These are phyloP conservation scores for Listronotus bonariensis DNA, from an alignment of 1,140 invertebrate species.

Conservation along the genomic window DNA sequence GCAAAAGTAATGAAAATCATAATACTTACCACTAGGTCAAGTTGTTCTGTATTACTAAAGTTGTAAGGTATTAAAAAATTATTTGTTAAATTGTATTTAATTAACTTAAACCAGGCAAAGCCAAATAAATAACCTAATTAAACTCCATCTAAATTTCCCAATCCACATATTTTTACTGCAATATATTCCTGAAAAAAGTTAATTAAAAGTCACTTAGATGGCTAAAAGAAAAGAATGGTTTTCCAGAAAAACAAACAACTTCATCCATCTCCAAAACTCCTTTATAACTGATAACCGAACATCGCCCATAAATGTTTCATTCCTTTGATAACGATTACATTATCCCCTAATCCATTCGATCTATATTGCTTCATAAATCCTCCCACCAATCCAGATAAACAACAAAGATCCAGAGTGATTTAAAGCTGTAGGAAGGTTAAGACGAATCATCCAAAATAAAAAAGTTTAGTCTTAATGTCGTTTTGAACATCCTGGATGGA, in stretches of 20 bases:
- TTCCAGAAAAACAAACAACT: conserved; percentile 21
- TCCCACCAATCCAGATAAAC: conserved; percentile 36
- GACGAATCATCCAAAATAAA: conserved; percentile 20
- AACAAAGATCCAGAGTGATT: conserved; percentile 39
- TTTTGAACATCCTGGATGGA: conserved; percentile 8
- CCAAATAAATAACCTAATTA: too few species aligned
- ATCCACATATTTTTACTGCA: too few species aligned
- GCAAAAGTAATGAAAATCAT: too few species aligned
- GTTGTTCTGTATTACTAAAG: too few species aligned
- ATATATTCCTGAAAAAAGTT: too few species aligned
- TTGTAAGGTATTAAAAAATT: too few species aligned
- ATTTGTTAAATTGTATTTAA: too few species aligned
- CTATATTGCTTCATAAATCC: conserved; percentile 40
- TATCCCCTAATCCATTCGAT: conserved; percentile 37
- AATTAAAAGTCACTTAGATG: too few species aligned
- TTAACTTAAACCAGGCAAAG: too few species aligned
- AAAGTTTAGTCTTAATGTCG: conserved; percentile 27
- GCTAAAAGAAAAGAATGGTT: background rate
- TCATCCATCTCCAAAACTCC: conserved; percentile 20
- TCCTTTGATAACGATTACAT: conserved; percentile 42
- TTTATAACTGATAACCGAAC: conserved; percentile 36
- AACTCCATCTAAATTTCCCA: too few species aligned
- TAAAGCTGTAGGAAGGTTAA: conserved; percentile 24
- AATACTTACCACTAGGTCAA: too few species aligned
- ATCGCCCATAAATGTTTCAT: conserved; percentile 38